Percentiles rank a stretch among this genome's conserved stretches.
Conservation (phyloP, 2,888 invertebrate genomes). For the Drosophila engyochracea region DNA sequence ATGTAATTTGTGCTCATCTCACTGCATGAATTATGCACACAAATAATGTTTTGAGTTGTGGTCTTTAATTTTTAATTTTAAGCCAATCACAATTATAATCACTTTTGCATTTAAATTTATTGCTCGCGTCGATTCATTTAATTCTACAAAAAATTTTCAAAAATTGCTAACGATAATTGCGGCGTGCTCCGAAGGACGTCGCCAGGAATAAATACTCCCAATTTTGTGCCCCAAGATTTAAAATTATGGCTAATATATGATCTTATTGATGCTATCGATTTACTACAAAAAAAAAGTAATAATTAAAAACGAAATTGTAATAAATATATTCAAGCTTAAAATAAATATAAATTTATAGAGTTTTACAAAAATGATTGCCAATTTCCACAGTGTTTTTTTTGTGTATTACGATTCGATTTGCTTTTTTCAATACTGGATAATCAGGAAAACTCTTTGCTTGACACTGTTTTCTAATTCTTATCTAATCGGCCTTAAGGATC, state of each 20-base stretch:
- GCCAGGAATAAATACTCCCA: not conserved
- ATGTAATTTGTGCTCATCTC: not conserved
- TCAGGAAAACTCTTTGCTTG: not conserved
- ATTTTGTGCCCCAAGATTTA: not conserved
- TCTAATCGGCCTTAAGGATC: not conserved
- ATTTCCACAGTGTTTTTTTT: not conserved
- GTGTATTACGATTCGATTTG: not conserved
- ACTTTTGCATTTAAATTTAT: not conserved
- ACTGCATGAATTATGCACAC: not conserved
- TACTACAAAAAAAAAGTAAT: not conserved
- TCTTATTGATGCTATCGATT: not conserved
- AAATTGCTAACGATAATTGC: not conserved
- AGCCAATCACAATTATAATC: slow-evolving; percentile 1
- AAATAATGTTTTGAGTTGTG: not conserved
- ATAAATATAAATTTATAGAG: not conserved
- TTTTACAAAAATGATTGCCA: not conserved
- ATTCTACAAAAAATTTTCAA: not conserved
- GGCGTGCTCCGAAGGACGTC: not conserved
- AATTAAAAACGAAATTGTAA: not conserved
- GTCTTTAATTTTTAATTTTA: not conserved
- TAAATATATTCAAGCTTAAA: not conserved
- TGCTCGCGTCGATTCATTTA: not conserved
- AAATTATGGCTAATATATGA: not conserved
- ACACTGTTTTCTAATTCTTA: not conserved
- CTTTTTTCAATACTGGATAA: not conserved